Conservation (phyloP, 2,797 vertebrate species). For the Lepus townsendii region DNA sequence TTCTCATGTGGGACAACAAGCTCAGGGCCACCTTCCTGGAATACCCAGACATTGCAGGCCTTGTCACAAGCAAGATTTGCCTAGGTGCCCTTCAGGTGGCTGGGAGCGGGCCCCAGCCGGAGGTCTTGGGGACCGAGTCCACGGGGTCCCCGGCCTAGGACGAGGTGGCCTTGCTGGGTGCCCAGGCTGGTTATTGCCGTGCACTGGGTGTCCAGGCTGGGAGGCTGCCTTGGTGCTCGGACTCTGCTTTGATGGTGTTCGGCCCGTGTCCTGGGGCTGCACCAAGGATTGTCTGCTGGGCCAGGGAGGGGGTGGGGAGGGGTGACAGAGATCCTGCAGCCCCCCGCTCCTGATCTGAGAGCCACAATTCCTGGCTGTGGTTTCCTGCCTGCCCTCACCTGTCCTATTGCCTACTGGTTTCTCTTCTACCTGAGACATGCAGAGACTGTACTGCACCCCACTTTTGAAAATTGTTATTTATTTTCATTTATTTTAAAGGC, state of each 20-base stretch:
- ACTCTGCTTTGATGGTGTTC: background rate
- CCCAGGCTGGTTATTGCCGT: background rate
- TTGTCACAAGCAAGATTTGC: background rate
- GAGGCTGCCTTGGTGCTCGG: background rate
- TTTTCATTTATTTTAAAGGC: no score
- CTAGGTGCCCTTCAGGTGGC: background rate
- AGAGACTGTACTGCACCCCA: background rate
- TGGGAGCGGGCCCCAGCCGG: background rate
- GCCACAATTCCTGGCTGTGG: no score
- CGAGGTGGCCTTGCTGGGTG: background rate
- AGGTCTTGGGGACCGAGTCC: no score
- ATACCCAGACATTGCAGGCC: background rate
- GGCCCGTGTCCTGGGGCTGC: background rate
- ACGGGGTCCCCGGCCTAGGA: background rate
- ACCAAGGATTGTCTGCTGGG: no score
- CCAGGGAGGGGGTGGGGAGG: no score
- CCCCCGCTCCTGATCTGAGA: no score
- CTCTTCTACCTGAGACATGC: no score
- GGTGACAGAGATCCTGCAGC: no score
- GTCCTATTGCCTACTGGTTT: no score
- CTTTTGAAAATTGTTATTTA: no score
- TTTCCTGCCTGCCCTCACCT: no score
- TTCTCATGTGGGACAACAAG: background rate
- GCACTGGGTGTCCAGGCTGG: background rate
- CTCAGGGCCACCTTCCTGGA: background rate